phyloP scores from a whole-genome alignment of 2,113 vertebrate species.

The Cebus imitator region DNA sequence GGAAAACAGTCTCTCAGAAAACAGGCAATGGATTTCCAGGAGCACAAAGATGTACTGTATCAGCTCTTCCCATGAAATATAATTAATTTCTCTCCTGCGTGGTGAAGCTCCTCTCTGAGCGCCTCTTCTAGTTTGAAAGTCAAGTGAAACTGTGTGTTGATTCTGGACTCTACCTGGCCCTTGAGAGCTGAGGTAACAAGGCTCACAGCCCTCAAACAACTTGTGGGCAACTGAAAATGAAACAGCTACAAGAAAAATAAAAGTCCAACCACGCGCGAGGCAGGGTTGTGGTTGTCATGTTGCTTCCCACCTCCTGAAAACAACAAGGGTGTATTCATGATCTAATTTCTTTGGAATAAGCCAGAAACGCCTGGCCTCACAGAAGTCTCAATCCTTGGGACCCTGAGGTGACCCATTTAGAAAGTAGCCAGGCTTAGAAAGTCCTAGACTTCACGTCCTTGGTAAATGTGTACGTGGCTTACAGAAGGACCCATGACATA shows the following conservation, averaged over 20 bases:
- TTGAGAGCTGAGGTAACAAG: neutral
- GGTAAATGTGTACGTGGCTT: rapidly evolving
- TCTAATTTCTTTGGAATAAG: neutral
- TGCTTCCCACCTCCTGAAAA: neutral
- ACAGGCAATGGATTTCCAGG: rapidly evolving
- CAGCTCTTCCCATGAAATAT: neutral
- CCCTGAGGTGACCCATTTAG: neutral
- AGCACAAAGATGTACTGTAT: too few relatives aligned
- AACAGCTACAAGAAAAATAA: neutral
- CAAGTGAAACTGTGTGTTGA: neutral
- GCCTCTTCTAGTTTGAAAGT: neutral
- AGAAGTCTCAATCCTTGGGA: neutral
- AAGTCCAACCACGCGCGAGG: rapidly evolving
- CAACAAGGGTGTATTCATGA: too few relatives aligned
- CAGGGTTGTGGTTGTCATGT: rapidly evolving
- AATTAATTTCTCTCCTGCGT: neutral
- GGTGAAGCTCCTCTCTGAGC: neutral
- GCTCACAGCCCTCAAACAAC: neutral
- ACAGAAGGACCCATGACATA: rapidly evolving
- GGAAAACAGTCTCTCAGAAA: neutral
- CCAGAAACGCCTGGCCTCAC: neutral
- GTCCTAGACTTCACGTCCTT: neutral
- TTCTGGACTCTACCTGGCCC: neutral
- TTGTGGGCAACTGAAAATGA: neutral
- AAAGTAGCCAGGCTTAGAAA: neutral